A percentile compares a stretch with the other conserved stretches of the same genome.
phyloP scores from a whole-genome alignment of 2,113 vertebrate genomes.

The Eidolon helvum region DNA sequence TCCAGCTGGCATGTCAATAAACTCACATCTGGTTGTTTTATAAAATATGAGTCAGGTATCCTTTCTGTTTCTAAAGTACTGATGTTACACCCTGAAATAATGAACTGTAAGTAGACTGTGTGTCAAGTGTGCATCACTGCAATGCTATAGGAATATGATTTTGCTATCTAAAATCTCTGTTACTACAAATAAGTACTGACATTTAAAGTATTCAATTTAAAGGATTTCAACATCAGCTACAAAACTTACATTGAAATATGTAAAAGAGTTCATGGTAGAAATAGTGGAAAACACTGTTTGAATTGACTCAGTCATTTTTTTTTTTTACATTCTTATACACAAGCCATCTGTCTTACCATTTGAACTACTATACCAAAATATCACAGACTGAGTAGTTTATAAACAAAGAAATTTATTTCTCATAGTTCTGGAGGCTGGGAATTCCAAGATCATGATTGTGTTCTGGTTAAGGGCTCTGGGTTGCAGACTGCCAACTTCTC shows the following conservation, averaged over 20 bases:
- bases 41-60: not conserved
- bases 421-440: not conserved
- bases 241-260: not conserved
- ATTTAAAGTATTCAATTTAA: not conserved
- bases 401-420: not conserved
- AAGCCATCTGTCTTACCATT: not conserved
- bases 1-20: not conserved
- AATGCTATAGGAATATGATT: not conserved
- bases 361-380: not conserved
- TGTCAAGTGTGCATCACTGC: not conserved
- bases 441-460: not conserved
- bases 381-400: not conserved
- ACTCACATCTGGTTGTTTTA: not conserved
- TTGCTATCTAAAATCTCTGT: not conserved
- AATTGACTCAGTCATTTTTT: not conserved
- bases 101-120: not conserved
- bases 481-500: not conserved
- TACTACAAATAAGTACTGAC: not conserved
- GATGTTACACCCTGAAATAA: not conserved
- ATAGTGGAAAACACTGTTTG: not conserved
- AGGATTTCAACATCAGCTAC: not conserved
- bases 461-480: not conserved
- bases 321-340: not conserved
- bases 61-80: not conserved
- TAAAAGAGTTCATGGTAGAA: not conserved